Evolutionary conservation across 64 coral and sea anemone species (phyloP), one percentile per base, ranked within the genome.

Genomic region (Acropora tenuis): DNA sequence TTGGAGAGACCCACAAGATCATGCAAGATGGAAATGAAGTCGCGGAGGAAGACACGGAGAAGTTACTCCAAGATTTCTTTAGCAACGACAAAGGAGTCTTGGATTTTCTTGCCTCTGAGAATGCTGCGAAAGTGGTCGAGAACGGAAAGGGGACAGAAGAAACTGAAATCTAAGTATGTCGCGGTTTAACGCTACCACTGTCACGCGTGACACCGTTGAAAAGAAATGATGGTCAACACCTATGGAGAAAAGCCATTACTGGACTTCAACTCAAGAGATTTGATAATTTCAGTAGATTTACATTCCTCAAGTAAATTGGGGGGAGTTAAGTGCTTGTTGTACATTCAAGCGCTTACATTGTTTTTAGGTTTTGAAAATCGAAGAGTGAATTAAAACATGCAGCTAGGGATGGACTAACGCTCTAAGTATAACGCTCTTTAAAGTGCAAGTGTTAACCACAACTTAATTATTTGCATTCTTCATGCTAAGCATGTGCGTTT

Each of bases 21-120:
- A 73, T 53, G 45, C 18, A 84, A 60, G 45, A 76, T 57, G 50
- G 69, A 43, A 84, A 40, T 10, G 83, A 81, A 52, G 8, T 78
- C 2, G 48, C 84, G 10, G 82, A 90, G 16, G 94, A 89, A 79
- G 90, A 96, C 48, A 88, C 88, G 16, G 93, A 98, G 30, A 95
- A 91, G 53, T 78, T 95, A 1, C 89, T 98, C 9, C 90, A 98
- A 46, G 96, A 95, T 84, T 93, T 98, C 76, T 98, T 98, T 43
- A 80, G 90, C 18, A 89, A 95, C 30, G 94, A 98, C 53, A 90
- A 98, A 82, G 96, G 94, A 19, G 91, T 98, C 9, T 41, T 98
- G 47, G 91, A 95, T 79, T 98, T 98, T 78, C 93, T 98, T 41
- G 63, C 88, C 15, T 82, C 45, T 67, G 61, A 88, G 55, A 89